These are phyloP conservation scores for Conus ventricosus DNA, from an alignment of 1,140 invertebrate species.

Conservation along the genomic window DNA sequence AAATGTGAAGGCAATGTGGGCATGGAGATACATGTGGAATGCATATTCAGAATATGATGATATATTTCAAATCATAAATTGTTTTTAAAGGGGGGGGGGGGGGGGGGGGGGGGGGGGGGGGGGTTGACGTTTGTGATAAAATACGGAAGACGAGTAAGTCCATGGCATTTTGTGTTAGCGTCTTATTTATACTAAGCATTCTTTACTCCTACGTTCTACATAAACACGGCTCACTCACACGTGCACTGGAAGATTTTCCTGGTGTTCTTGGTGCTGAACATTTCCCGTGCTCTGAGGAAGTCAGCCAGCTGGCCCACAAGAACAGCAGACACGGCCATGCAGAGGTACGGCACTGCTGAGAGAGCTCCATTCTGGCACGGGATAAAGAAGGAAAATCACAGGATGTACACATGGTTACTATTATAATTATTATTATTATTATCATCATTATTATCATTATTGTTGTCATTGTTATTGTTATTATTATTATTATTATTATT, in stretches of 20 bases:
- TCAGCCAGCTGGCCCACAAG: slow-evolving; percentile 87
- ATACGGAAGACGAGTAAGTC: no score
- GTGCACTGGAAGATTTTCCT: slow-evolving; percentile 74
- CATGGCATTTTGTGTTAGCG: no score
- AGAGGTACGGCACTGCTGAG: slow-evolving; percentile 90
- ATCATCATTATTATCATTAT: slow-evolving; percentile 12
- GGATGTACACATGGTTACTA: background rate
- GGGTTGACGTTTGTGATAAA: no score
- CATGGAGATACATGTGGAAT: no score
- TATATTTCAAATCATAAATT: no score
- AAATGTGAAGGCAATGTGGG: no score
- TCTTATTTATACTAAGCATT: no score
- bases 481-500: background rate
- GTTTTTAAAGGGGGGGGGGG: no score
- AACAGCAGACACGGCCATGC: slow-evolving; percentile 86
- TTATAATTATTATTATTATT: background rate
- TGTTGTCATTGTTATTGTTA: background rate
- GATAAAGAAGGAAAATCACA: background rate
- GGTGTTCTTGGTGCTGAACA: slow-evolving; percentile 76
- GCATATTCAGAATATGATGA: no score
- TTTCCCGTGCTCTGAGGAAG: slow-evolving; percentile 81
- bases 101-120: no score
- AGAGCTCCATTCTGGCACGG: slow-evolving; percentile 87
- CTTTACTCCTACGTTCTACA: no score
- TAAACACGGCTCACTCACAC: background rate